A percentile compares a stretch with the other conserved stretches of the same genome.
Conservation (phyloP, 2,888 invertebrate genomes). For the Pimpla rufipes region DNA sequence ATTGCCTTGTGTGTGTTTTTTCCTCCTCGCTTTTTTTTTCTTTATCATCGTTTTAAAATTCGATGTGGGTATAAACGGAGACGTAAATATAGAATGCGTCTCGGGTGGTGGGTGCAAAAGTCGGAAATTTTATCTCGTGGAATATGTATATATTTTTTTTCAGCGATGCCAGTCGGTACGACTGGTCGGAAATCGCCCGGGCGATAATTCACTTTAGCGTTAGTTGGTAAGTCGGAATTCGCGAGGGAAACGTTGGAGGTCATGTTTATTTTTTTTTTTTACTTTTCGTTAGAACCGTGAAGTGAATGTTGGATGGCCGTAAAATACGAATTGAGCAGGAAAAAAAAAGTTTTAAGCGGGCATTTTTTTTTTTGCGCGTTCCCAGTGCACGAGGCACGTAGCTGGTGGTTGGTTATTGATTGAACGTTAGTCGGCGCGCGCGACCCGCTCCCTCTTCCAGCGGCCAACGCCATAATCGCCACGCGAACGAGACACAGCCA, state of each 20-base stretch:
- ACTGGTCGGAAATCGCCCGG: no score
- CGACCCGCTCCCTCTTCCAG: slow-evolving; percentile 53
- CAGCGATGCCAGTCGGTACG: not conserved
- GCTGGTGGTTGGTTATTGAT: slow-evolving; percentile 60
- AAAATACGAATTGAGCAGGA: not conserved
- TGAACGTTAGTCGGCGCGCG: slow-evolving; percentile 33
- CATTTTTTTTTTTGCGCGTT: not conserved
- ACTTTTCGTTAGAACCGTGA: not conserved
- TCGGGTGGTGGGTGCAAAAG: not conserved
- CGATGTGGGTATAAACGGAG: not conserved
- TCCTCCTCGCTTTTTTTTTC: slow-evolving; percentile 16
- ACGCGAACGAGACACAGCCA: slow-evolving; percentile 36
- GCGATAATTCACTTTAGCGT: slow-evolving; percentile 25
- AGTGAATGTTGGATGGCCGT: not conserved
- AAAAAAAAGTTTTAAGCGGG: not conserved
- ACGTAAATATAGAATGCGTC: not conserved
- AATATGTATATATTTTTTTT: not conserved
- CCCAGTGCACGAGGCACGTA: slow-evolving; percentile 15
- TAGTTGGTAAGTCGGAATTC: slow-evolving; percentile 45
- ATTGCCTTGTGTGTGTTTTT: slow-evolving; percentile 21
- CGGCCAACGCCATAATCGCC: slow-evolving; percentile 59
- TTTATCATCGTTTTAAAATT: not conserved
- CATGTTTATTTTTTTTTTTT: not conserved
- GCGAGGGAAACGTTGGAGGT: not conserved
- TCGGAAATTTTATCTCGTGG: not conserved